These are phyloP conservation scores for Sinonovacula constricta DNA, from an alignment of 1,140 invertebrate genomes.

Conservation along the genomic window DNA sequence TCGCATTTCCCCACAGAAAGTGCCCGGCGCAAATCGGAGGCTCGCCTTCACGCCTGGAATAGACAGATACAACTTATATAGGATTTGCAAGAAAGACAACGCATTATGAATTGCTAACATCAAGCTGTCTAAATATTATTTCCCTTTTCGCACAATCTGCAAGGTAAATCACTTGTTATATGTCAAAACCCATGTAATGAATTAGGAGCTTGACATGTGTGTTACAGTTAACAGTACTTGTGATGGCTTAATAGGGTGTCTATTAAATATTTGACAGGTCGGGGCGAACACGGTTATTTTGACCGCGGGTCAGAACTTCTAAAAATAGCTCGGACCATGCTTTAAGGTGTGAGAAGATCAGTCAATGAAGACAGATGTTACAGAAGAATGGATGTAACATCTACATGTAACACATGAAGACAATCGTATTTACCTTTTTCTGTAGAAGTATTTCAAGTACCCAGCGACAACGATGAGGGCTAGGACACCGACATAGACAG, in stretches of 20 bases:
- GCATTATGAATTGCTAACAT: background rate
- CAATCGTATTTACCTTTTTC: constrained; percentile 60
- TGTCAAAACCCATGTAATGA: background rate
- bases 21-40: constrained; percentile 73
- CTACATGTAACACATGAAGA: constrained; percentile 2
- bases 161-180: background rate
- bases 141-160: constrained; percentile 6
- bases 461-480: constrained; percentile 51
- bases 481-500: constrained; percentile 60
- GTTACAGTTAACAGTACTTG: constrained; percentile 12
- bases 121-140: constrained; percentile 9
- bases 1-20: constrained; percentile 75
- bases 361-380: background rate
- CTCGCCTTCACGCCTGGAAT: constrained; percentile 72
- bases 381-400: background rate
- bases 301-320: constrained; percentile 7
- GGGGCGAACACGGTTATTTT: background rate
- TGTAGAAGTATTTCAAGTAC: constrained; percentile 68
- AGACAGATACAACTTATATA: constrained; percentile 19
- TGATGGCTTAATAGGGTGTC: constrained; percentile 11
- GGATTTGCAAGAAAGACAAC: background rate
- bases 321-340: constrained; percentile 13
- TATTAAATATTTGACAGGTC: constrained; percentile 11
- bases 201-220: background rate
- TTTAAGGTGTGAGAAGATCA: constrained; percentile 4